These are phyloP conservation scores for Eupithecia abbreviata DNA, from an alignment of 2,888 invertebrate genomes.

Conservation along the genomic window DNA sequence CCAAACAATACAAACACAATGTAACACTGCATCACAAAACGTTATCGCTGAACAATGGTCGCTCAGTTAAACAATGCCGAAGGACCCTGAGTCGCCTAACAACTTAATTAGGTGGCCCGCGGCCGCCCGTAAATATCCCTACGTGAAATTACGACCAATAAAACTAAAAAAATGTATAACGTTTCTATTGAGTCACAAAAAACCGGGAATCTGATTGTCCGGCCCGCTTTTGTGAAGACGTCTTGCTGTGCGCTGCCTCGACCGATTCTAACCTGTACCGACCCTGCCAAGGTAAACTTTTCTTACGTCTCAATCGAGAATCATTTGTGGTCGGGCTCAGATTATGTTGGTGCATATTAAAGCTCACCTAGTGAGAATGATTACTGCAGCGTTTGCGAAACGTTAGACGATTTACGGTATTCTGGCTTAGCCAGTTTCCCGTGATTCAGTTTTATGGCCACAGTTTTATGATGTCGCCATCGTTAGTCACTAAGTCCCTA, in stretches of 20 bases:
- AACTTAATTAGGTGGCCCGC: slow-evolving; percentile 82
- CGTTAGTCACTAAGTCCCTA: not conserved
- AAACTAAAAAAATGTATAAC: slow-evolving; percentile 82
- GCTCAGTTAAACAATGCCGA: slow-evolving; percentile 76
- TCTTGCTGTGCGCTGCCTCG: slow-evolving; percentile 68
- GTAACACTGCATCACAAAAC: slow-evolving; percentile 62
- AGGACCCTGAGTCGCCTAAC: slow-evolving; percentile 74
- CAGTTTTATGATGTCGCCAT: not conserved
- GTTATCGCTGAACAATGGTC: slow-evolving; percentile 73
- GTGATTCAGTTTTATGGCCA: slow-evolving; percentile 3
- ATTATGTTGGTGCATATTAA: slow-evolving; percentile 50
- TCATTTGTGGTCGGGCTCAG: slow-evolving; percentile 49
- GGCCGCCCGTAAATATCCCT: slow-evolving; percentile 81
- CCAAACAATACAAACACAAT: slow-evolving; percentile 68
- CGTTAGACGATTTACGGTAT: slow-evolving; percentile 54
- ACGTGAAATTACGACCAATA: slow-evolving; percentile 83
- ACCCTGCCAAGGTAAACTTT: slow-evolving; percentile 42
- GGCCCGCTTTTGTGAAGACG: slow-evolving; percentile 75
- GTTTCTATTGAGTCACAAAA: slow-evolving; percentile 83
- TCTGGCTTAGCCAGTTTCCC: slow-evolving; percentile 25
- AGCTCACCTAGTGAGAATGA: slow-evolving; percentile 55
- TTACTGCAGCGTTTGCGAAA: slow-evolving; percentile 59
- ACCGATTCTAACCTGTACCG: slow-evolving; percentile 53
- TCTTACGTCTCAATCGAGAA: slow-evolving; percentile 47
- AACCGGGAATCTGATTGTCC: slow-evolving; percentile 78